phyloP scores from a whole-genome alignment of 2,888 invertebrate species.

The Chouioia cunea region DNA sequence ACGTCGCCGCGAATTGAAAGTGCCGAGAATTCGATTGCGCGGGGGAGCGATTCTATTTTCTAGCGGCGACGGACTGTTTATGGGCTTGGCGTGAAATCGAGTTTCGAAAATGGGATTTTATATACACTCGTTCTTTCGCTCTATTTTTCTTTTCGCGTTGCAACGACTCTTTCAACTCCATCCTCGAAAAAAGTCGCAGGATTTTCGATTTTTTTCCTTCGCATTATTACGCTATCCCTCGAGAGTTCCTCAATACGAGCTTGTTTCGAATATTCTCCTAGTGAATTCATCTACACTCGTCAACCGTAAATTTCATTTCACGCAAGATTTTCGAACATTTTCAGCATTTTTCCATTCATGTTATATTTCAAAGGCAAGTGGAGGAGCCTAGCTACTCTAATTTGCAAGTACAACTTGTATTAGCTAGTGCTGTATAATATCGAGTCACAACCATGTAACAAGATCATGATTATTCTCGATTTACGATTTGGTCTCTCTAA shows the following conservation, averaged over 20 bases:
- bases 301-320: too few species aligned
- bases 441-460: slow-evolving; percentile 1
- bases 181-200: slow-evolving; percentile 24
- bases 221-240: slow-evolving; percentile 26
- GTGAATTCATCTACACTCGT: too few species aligned
- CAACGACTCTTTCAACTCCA: background rate
- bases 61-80: slow-evolving; percentile 50
- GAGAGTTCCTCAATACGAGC: background rate
- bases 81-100: slow-evolving; percentile 51
- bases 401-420: too few species aligned
- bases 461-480: slow-evolving; percentile 26
- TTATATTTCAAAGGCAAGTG: too few species aligned
- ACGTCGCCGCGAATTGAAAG: slow-evolving; percentile 63
- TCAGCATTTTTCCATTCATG: too few species aligned
- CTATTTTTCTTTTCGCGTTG: slow-evolving; percentile 25
- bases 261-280: too few species aligned
- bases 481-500: slow-evolving; percentile 32
- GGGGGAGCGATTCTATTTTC: slow-evolving; percentile 59
- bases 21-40: slow-evolving; percentile 58
- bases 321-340: too few species aligned
- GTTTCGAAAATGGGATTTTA: slow-evolving; percentile 58
- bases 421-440: too few species aligned
- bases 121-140: slow-evolving; percentile 42
- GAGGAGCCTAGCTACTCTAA: too few species aligned
- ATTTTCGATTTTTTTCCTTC: slow-evolving; percentile 8